Percentiles rank a stretch among this genome's conserved stretches.
phyloP scores from a whole-genome alignment of 2,113 vertebrate genomes.

The Stomatorhinus ivindoensis region DNA sequence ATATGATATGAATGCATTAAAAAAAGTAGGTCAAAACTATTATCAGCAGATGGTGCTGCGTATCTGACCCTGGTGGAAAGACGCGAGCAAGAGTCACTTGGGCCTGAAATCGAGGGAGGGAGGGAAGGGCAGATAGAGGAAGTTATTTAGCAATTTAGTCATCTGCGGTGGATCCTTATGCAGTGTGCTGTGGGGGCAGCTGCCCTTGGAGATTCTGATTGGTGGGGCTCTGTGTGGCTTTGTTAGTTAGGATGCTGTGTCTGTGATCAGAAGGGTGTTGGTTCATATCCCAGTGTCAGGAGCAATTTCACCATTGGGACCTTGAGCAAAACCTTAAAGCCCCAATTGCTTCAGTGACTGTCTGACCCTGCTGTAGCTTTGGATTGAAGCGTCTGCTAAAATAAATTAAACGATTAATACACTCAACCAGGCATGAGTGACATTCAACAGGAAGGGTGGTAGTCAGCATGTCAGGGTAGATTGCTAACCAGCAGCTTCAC shows the following conservation, averaged over 20 bases:
- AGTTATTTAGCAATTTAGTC: not conserved
- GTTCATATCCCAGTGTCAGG: not conserved
- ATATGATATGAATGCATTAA: not conserved
- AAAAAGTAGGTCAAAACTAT: not conserved
- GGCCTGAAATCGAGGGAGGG: not conserved
- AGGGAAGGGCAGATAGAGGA: not conserved
- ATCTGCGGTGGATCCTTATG: not conserved
- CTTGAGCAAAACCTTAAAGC: not conserved
- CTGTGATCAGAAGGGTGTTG: not conserved
- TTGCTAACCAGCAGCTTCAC: not conserved
- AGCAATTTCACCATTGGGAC: not conserved
- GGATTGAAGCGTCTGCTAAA: not conserved
- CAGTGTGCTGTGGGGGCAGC: not conserved
- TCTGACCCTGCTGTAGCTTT: not conserved
- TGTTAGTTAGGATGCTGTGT: not conserved
- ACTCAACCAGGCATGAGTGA: not conserved
- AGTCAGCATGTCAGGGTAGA: not conserved
- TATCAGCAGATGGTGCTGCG: not conserved
- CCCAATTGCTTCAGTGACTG: not conserved
- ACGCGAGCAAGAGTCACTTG: not conserved
- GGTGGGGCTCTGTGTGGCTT: not conserved
- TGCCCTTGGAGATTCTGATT: not conserved
- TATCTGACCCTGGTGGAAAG: not conserved
- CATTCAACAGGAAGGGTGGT: not conserved
- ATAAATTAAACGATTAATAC: not conserved